Evolutionary conservation across 2,797 vertebrate species (phyloP).

Genomic region (Chelonia mydas): DNA sequence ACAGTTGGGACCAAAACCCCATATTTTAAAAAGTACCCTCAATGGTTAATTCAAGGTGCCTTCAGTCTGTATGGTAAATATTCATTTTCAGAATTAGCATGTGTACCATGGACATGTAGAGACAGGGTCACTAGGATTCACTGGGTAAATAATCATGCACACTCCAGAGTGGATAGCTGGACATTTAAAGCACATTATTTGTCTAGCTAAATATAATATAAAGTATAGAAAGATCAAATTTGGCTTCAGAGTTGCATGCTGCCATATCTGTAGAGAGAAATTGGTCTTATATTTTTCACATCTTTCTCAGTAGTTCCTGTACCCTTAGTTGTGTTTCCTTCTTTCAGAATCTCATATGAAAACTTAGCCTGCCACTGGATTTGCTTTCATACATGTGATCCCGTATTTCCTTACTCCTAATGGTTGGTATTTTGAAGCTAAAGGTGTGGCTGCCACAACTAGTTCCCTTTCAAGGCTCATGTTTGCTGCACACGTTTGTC

Average conservation of each 20-base stretch:
- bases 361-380: background rate
- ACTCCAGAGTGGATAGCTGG: background rate
- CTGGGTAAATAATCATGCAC: too few species aligned
- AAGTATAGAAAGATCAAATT: background rate
- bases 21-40: background rate
- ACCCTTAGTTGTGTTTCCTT: accelerated
- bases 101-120: background rate
- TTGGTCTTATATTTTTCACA: background rate
- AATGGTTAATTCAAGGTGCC: background rate
- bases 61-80: background rate
- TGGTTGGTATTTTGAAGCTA: background rate
- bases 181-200: too few species aligned
- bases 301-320: background rate
- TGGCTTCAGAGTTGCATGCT: background rate
- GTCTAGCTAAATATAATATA: background rate
- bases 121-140: background rate
- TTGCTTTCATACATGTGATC: background rate
- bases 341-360: background rate
- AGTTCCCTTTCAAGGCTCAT: background rate
- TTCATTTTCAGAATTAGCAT: background rate
- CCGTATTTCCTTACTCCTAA: background rate
- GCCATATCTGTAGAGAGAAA: background rate
- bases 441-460: background rate
- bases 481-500: background rate
- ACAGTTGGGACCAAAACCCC: background rate